Evolutionary conservation across 2,797 vertebrate genomes (phyloP).

Genomic region (Acrossocheilus fasciatus): DNA sequence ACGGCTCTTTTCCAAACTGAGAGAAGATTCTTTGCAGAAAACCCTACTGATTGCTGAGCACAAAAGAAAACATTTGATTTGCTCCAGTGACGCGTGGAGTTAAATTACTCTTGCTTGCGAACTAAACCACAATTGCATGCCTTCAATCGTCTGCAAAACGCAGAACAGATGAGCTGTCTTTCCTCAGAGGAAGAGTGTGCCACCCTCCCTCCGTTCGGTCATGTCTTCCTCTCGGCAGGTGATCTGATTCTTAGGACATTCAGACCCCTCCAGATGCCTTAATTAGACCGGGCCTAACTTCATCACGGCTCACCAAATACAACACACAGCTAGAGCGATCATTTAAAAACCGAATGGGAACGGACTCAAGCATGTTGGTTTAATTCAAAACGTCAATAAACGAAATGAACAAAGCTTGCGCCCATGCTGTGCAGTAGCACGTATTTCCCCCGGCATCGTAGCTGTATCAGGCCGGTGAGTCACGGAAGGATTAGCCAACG

Average conservation of each 20-base stretch:
- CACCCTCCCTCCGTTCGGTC: neutral
- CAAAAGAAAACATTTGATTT: constrained; percentile 52
- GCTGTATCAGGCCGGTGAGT: constrained; percentile 22
- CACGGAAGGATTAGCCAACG: constrained; percentile 19
- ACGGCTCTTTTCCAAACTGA: constrained; percentile 16
- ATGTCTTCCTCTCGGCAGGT: constrained; percentile 25
- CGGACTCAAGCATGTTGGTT: constrained; percentile 19
- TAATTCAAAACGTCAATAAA: constrained; percentile 46
- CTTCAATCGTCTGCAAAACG: constrained; percentile 35
- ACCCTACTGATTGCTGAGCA: constrained; percentile 44
- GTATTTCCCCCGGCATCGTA: constrained; percentile 17
- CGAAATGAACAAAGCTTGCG: constrained; percentile 34
- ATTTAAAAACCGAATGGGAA: constrained; percentile 27
- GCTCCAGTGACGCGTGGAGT: constrained; percentile 32
- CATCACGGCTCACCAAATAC: constrained; percentile 12
- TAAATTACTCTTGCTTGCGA: constrained; percentile 40
- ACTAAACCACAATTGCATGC: constrained; percentile 31
- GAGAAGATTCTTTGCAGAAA: constrained; percentile 23
- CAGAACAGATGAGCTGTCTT: constrained; percentile 38
- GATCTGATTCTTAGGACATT: constrained; percentile 11
- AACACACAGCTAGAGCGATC: constrained; percentile 5
- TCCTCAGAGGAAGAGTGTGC: constrained; percentile 15
- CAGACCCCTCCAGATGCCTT: constrained; percentile 38
- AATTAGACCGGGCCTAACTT: constrained; percentile 27
- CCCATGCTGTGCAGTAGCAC: constrained; percentile 28